Base-by-base conservation (phyloP, 1,140 invertebrate genomes). In the Idris sp. region DNA sequence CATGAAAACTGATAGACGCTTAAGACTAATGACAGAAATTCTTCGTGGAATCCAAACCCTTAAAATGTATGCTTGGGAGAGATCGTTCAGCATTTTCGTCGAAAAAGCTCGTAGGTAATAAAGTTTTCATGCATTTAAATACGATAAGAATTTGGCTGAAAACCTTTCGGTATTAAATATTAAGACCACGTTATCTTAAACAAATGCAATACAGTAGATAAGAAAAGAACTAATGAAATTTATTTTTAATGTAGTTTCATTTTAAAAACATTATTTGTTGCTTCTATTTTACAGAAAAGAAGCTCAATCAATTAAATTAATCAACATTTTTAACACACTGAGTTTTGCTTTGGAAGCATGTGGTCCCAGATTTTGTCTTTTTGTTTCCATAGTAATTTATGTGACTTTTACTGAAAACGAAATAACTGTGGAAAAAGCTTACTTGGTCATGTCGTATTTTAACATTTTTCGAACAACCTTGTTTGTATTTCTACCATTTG, bases 1-100 rank as follows among this genome's bases (percentile, higher is more conserved):
- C 0, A 65, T 89, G 2, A 89, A 90, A 71, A 96, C 95, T 0
- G 96, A 98, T 81, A 91, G 96, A 78, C 89, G 96, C 61, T 92
- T 97, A 0, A 89, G 92, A 43, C 83, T 96, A 40, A 97, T 97
- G 94, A 96, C 94, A 80, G 96, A 97, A 88, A 94, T 98, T n/a
- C 92, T 98, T 14, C 90, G 91, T 35, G 95, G 94, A 0, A 95
- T 97, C 77, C 92, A 96, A 84, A 92, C 96, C 0, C 96, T 97
- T 15, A 98, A 97, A 88, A 96, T 97, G 94, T 96, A 96, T 76
- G 92, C 93, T 1, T 96, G 95, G 95, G 95, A 96, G 81, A 91
- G 91, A 74, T 91, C 93, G 0, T 96, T 96, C 79, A 89, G 91
- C 26, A 89, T 89, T 43, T 88, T 95, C 30, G 88, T 93, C 1